A percentile compares a stretch with the other conserved stretches of the same genome.
Evolutionary conservation across 53 echinoderm and acorn worm genomes (phyloP).

Genomic region (Temnopleurus reevesii): DNA sequence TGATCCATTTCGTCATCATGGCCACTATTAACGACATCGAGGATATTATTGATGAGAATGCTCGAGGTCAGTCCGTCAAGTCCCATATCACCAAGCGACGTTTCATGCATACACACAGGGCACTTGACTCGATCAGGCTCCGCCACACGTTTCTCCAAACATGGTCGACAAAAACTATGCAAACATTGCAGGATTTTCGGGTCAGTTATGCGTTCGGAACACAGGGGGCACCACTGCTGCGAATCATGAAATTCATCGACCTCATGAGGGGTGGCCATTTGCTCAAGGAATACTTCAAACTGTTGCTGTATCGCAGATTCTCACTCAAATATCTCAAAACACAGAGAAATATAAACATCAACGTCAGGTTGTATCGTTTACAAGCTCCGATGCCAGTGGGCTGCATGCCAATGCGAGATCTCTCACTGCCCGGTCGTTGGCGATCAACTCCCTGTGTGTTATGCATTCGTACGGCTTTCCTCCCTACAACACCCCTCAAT

Average conservation of each 20-base stretch:
- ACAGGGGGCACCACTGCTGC: constrained; percentile 93
- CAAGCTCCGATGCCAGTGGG: constrained; percentile 35
- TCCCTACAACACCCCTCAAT: constrained; percentile 11
- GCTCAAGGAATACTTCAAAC: constrained; percentile 44
- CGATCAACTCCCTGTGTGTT: constrained; percentile 19
- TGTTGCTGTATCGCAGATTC: neutral
- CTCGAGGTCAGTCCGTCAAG: constrained; percentile 90
- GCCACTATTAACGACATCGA: constrained; percentile 94
- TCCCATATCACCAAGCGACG: constrained; percentile 88
- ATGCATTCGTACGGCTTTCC: constrained; percentile 50
- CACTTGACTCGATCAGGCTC: constrained; percentile 89
- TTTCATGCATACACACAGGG: constrained; percentile 92
- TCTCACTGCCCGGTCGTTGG: constrained; percentile 55
- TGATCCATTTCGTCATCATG: constrained; percentile 84
- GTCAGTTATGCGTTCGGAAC: constrained; percentile 91
- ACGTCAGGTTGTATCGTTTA: neutral
- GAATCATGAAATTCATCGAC: constrained; percentile 81
- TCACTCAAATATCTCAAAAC: constrained; percentile 20
- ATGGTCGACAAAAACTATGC: constrained; percentile 94
- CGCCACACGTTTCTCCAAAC: constrained; percentile 81
- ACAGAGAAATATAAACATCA: neutral
- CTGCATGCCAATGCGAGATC: constrained; percentile 42
- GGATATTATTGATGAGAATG: constrained; percentile 91
- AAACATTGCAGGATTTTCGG: constrained; percentile 88
- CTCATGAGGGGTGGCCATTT: constrained; percentile 69